Evolutionary conservation across 2,888 invertebrate species (phyloP), one percentile per base, ranked within the genome.

Genomic region (Anodontia alba): DNA sequence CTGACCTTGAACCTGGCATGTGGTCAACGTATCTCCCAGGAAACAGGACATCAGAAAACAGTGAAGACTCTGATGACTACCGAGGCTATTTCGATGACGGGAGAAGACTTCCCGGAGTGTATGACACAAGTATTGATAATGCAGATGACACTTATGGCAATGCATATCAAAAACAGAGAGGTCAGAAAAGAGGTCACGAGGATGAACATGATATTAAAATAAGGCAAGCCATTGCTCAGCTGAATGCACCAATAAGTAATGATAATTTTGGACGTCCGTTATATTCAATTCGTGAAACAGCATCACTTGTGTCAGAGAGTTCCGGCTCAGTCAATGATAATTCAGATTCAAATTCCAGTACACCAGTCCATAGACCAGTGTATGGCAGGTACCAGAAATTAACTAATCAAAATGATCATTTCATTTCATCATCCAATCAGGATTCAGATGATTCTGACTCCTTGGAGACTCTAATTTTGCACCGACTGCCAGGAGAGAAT

Each of bases 401-500:
- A 29, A 73, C 77, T 29, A 76, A 51, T 31, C 73, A 76, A 38
- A 78, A 46, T 36, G 80, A 81, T 20, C 62, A 62, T 1, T 29
- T 69, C 1, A 69, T n/a, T 43, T 26, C 26, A 69, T 33, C 69
- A 69, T 46, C 42, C 46, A 46, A 69, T 46, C 69, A 42, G 69
- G 77, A 72, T 29, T 46, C 38, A 10, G 69, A 73, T 23, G 76
- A 76, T 3, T 57, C 54, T 12, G 54, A 71, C 0, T 42, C 66
- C 0, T 42, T 76, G 10, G 87, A 89, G 57, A 74, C 76, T 15
- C 67, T 98, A 49, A 96, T 96, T 74, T 97, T 98, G 72, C 97
- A 97, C 89, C 96, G 98, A 86, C 96, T 98, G 74, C 97, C 98
- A 0, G 98, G 98, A 0, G 98, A 98, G 92, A 96, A 98, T 51